Evolutionary conservation across 2,888 invertebrate genomes (phyloP), one percentile per base, ranked within the genome.

Genomic region (Eupeodes luniger): DNA sequence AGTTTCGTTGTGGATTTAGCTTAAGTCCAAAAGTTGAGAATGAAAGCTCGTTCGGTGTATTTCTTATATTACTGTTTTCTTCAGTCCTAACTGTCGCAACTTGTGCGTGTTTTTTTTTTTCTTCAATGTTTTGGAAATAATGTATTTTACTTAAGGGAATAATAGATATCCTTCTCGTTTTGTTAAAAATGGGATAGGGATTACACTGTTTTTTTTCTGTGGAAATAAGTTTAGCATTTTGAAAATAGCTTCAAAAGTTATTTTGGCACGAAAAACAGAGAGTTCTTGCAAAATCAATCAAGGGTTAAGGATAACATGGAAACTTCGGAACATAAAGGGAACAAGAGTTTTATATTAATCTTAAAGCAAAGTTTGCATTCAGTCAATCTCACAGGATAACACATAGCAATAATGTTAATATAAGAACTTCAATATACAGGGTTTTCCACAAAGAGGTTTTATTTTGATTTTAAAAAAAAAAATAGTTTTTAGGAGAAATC

Each of bases 111-210:
- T 36, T 59, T 44, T 74, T 66, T 59, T 66, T 59, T 59, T 66
- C 75, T 72, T 55, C 83, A 87, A 76, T 83, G 86, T 80, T 75
- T 76, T 59, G 76, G 84, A 83, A 70, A 87, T 87, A 84, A 87
- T 87, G 80, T 87, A 87, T 87, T 87, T 87, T 66, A 87, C 84
- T 84, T 77, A 79, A 16, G 70, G 79, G 79, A 76, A 75, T 79
- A 69, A 40, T 40, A 40, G 40, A 40, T 40, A 40, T 53, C 53
- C 6, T 57, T 27, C 44, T 57, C 44, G 36, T 57, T 40, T 57
- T 55, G 44, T 74, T 72, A 10, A 47, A 47, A 11, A 47, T 36
- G 7, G 64, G 66, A 80, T 83, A 66, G 61, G 87, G 87, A 87
- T 83, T 80, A 80, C 83, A 55, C 49, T 70, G 40, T 55, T 67